A percentile compares a stretch with the other conserved stretches of the same genome.
Evolutionary conservation across 53 echinoderm and acorn worm genomes (phyloP).

Genomic region (Antedon mediterranea): DNA sequence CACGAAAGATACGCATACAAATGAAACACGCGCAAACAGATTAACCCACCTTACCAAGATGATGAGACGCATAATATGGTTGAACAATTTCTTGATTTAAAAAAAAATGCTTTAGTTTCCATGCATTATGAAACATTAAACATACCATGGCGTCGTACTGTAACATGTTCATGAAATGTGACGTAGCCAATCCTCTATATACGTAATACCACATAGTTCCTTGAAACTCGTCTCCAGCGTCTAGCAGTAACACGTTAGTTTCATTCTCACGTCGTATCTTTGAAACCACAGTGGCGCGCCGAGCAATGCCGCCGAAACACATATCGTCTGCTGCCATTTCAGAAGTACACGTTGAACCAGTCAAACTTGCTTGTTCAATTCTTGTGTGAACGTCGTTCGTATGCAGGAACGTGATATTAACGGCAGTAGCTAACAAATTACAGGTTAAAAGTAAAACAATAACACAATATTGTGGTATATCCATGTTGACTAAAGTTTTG

Average conservation of each 20-base stretch:
- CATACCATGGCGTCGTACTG: conserved; percentile 74
- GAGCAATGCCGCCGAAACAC: conserved; percentile 66
- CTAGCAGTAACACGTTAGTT: conserved; percentile 45
- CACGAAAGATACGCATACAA: no score
- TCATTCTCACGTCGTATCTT: conserved; percentile 27
- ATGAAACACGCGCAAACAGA: no score
- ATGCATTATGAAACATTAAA: no score
- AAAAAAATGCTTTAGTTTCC: no score
- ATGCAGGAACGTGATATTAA: conserved; percentile 43
- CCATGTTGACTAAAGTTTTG: no score
- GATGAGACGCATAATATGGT: no score
- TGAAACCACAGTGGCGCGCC: conserved; percentile 30
- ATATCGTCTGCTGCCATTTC: conserved; percentile 5
- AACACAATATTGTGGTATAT: no score
- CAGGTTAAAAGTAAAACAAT: no score
- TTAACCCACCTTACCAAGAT: no score
- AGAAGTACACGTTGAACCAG: conserved; percentile 33
- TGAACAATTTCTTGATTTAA: no score
- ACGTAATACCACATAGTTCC: conserved; percentile 84
- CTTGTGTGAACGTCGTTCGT: conserved; percentile 72
- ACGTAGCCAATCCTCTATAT: conserved; percentile 60
- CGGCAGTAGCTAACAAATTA: neutral
- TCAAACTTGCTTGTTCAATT: conserved; percentile 45
- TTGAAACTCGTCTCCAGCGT: conserved; percentile 74
- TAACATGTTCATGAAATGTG: conserved; percentile 61